Evolutionary conservation across 2,113 vertebrate genomes (phyloP).

Genomic region (Isurus oxyrinchus): DNA sequence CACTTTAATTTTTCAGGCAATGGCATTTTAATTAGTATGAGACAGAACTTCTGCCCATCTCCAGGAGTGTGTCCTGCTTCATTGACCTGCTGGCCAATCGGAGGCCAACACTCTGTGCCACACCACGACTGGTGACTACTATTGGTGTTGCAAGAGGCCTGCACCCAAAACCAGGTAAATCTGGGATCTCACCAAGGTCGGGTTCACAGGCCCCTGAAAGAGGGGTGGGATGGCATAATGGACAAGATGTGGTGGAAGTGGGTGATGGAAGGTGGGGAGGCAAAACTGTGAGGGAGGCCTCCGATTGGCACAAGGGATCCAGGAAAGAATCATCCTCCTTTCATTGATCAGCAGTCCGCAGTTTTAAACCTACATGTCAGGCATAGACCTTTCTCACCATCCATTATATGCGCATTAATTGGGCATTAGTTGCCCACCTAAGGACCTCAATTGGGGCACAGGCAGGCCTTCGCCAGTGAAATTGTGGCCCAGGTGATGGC

Average conservation of each 20-base stretch:
- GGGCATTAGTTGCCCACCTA: background rate
- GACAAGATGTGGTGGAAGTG: background rate
- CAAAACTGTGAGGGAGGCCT: background rate
- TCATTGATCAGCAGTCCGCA: background rate
- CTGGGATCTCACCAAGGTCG: background rate
- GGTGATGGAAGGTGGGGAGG: no score
- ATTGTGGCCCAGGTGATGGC: background rate
- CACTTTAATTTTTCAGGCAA: background rate
- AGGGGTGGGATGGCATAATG: background rate
- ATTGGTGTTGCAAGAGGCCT: background rate
- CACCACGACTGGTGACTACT: background rate
- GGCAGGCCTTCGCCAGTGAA: background rate
- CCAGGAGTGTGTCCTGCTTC: no score
- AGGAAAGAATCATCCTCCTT: background rate
- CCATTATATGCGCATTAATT: background rate
- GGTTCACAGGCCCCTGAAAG: background rate
- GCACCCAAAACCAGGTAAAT: background rate
- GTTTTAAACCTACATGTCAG: background rate
- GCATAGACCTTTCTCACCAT: background rate
- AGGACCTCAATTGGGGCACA: background rate
- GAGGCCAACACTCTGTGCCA: background rate
- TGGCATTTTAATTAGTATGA: background rate
- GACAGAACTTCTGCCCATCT: background rate
- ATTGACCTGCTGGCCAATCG: background rate
- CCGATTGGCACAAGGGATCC: background rate